Evolutionary conservation across 2,797 vertebrate genomes (phyloP), one percentile per base, ranked within the genome.

Genomic region (Siniperca undulata): DNA sequence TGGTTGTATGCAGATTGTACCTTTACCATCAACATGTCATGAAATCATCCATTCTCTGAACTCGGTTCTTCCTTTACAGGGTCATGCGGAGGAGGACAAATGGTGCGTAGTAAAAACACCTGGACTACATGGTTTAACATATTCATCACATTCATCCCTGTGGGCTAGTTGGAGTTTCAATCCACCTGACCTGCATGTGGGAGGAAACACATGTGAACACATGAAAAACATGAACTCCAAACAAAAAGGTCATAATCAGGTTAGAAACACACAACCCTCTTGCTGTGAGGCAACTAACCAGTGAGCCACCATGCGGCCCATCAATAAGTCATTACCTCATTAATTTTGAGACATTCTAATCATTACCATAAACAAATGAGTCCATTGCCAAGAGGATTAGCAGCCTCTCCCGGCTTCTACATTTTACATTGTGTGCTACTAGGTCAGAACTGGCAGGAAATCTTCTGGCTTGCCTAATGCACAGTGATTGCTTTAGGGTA

Each of bases 281-380:
- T n/a, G 17, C 24, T 79, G 71, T 61, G 55, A 81, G 61, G 80
- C 20, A 52, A 50, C 78, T 46, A 74, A 74, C 30, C 67, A 34
- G 38, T 59, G 53, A 73, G 65, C 56, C 56, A 50, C 78, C 59
- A 61, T 24, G 59, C 27, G 0, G 17, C 55, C 62, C 70, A 86
- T 86, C 85, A 82, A 88, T 84, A 83, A 89, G 81, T 88, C 84
- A 88, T 78, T 80, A 74, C 52, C 65, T 89, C 77, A 69, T 85
- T 87, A 61, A 81, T 83, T 82, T 78, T 46, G 61, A 82, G 79
- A 79, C 69, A 61, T 62, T 82, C 59, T 77, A 66, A 81, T 82
- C 48, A 84, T 82, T 83, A 75, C 48, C 70, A 74, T 82, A 71
- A 90, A 87, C 74, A 85, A 80, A 78, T 75, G 48, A 81, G 59